A percentile compares a stretch with the other conserved stretches of the same genome.
phyloP scores from a whole-genome alignment of 2,888 invertebrate species.

The Schizotus pectinicornis region DNA sequence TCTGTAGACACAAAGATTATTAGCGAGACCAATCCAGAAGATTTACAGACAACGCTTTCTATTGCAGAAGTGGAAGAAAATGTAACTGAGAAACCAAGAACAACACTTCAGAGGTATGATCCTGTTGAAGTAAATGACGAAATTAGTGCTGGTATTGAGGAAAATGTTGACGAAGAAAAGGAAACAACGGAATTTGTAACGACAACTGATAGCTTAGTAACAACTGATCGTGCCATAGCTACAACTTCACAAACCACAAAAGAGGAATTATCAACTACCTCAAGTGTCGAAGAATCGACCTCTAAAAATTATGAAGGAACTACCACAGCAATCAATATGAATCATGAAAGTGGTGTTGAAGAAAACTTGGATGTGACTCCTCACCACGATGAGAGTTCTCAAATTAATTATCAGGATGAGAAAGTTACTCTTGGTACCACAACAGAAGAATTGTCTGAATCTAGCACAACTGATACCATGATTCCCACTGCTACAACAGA shows the following conservation, averaged over 20 bases:
- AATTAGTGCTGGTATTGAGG: not conserved
- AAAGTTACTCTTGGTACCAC: slow-evolving; percentile 6
- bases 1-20: too few species aligned
- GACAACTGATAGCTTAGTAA: not conserved
- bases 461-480: not conserved
- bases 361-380: too few species aligned
- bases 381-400: not conserved
- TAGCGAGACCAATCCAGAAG: too few species aligned
- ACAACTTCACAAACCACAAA: not conserved
- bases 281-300: too few species aligned
- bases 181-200: not conserved
- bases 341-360: not conserved
- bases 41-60: too few species aligned
- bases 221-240: not conserved
- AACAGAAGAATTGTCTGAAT: slow-evolving; percentile 9
- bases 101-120: too few species aligned
- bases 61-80: too few species aligned
- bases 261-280: too few species aligned
- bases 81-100: too few species aligned
- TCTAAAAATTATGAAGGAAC: not conserved
- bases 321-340: not conserved
- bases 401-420: not conserved
- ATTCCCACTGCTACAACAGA: not conserved
- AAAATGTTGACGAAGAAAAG: not conserved
- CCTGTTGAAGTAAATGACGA: not conserved